Conservation (phyloP, 1,140 invertebrate genomes). For the Cherax quadricarinatus region DNA sequence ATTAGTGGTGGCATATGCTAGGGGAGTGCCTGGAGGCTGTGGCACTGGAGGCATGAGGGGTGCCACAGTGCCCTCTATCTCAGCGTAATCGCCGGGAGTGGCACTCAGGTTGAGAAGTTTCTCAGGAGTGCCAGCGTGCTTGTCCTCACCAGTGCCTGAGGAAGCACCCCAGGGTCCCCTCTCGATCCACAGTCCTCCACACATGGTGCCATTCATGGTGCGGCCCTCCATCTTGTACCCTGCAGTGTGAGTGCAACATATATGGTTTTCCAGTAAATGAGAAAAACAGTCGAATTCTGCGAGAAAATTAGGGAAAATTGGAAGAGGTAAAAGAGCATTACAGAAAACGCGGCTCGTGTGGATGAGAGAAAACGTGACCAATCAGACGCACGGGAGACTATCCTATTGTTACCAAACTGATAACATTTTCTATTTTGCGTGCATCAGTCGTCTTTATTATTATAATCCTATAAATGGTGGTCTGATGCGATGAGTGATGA, state of each 20-base stretch:
- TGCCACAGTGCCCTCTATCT: constrained; percentile 52
- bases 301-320: too few species aligned
- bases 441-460: too few species aligned
- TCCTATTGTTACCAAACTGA: too few species aligned
- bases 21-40: constrained; percentile 44
- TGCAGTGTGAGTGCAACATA: background rate
- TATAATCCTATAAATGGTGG: too few species aligned
- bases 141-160: constrained; percentile 38
- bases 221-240: constrained; percentile 59
- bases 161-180: constrained; percentile 47
- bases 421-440: too few species aligned
- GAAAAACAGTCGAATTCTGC: too few species aligned
- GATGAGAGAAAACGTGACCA: too few species aligned
- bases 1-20: constrained; percentile 62
- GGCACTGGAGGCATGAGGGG: constrained; percentile 38
- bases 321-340: too few species aligned
- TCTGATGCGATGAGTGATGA: too few species aligned
- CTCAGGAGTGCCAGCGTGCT: constrained; percentile 48
- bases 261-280: too few species aligned
- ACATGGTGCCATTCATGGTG: constrained; percentile 58
- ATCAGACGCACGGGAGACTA: too few species aligned
- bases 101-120: constrained; percentile 55
- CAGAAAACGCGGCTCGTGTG: too few species aligned
- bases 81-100: constrained; percentile 48
- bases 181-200: constrained; percentile 58